phyloP scores from a whole-genome alignment of 2,797 vertebrate species.

The Meriones psammophilus region DNA sequence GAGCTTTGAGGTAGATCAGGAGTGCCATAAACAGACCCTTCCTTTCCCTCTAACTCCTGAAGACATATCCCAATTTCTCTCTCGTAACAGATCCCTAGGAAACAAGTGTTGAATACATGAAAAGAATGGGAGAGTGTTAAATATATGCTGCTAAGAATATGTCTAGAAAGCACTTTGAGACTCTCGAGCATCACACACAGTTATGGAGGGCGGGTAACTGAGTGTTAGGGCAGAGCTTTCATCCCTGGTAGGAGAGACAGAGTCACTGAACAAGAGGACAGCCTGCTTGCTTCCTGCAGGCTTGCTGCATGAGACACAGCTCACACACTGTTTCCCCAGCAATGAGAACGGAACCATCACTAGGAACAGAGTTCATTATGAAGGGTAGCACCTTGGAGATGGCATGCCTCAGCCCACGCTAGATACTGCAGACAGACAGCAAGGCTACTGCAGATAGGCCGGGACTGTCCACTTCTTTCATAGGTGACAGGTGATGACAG shows the following conservation, averaged over 20 bases:
- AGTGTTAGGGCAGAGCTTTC: neutral
- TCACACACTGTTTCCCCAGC: neutral
- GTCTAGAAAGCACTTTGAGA: neutral
- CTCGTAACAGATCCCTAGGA: neutral
- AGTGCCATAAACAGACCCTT: conserved; percentile 22
- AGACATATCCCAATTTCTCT: conserved; percentile 7
- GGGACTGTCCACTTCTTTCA: neutral
- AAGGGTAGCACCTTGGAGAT: neutral
- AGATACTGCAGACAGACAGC: neutral
- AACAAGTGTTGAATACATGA: conserved; percentile 11
- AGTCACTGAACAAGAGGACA: neutral
- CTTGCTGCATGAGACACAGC: neutral
- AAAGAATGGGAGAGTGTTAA: neutral
- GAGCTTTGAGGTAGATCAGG: neutral
- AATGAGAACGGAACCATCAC: neutral
- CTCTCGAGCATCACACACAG: neutral
- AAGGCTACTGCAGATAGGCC: neutral
- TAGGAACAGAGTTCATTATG: neutral
- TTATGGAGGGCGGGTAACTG: neutral
- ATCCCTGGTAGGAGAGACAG: neutral
- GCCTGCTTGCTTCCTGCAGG: neutral
- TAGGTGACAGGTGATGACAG: neutral
- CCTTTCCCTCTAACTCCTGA: neutral
- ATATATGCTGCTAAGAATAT: neutral
- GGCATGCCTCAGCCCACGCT: neutral